These are phyloP conservation scores for Cyprinella venusta DNA, from an alignment of 2,797 vertebrate genomes.

Conservation along the genomic window DNA sequence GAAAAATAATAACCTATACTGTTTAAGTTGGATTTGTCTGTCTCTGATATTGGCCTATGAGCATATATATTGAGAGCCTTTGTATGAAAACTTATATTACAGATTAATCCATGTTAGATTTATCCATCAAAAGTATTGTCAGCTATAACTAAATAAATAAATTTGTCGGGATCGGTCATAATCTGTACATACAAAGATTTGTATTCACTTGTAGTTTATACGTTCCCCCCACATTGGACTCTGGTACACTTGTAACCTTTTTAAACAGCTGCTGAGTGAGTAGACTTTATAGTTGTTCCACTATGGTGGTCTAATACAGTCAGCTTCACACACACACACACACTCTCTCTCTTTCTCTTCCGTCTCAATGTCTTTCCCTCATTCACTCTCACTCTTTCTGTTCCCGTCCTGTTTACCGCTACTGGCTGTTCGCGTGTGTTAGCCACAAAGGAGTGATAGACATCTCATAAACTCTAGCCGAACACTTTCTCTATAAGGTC, in stretches of 20 bases:
- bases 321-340: constrained; percentile 34
- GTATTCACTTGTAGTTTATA: constrained; percentile 26
- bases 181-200: not conserved
- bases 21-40: not conserved
- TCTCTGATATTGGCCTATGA: not conserved
- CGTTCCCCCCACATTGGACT: constrained; percentile 14
- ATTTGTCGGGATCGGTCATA: not conserved
- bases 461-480: constrained; percentile 47
- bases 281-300: constrained; percentile 42
- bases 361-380: constrained; percentile 17
- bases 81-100: not conserved
- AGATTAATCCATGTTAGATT: not conserved
- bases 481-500: constrained; percentile 39
- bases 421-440: constrained; percentile 34
- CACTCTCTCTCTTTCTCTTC: constrained; percentile 19
- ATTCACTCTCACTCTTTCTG: constrained; percentile 18
- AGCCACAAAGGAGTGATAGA: constrained; percentile 43
- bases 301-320: constrained; percentile 53
- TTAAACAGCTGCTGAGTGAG: constrained; percentile 56
- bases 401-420: constrained; percentile 41
- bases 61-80: not conserved
- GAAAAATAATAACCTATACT: not conserved
- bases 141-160: not conserved
- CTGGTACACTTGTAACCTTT: constrained; percentile 26
- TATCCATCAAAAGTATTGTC: not conserved